phyloP scores from a whole-genome alignment of 2,113 vertebrate species.

The Hemiscyllium ocellatum region DNA sequence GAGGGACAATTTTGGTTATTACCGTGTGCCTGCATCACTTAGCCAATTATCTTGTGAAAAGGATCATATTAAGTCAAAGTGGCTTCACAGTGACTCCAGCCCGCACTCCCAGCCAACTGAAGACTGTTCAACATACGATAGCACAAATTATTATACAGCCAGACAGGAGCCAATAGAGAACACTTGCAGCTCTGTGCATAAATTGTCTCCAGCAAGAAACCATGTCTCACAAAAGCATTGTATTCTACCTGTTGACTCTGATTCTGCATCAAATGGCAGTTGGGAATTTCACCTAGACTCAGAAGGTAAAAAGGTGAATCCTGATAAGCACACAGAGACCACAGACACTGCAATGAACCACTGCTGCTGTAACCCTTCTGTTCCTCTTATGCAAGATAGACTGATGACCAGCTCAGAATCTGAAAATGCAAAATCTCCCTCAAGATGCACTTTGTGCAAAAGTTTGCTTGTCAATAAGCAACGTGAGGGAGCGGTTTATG shows the following conservation, averaged over 20 bases:
- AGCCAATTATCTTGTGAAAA: not conserved
- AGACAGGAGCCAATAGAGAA: not conserved
- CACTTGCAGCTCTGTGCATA: not conserved
- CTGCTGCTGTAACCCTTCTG: constrained; percentile 33
- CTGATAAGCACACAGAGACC: constrained; percentile 40
- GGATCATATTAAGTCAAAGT: accelerated
- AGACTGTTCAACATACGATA: constrained; percentile 4
- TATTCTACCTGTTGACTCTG: not conserved
- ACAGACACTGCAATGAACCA: not conserved
- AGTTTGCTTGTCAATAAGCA: not conserved
- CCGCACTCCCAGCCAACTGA: constrained; percentile 32
- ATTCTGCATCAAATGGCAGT: not conserved
- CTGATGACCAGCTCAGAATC: not conserved
- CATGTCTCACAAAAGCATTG: not conserved
- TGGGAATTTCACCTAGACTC: not conserved
- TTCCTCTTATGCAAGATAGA: not conserved
- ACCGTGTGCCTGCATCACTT: not conserved
- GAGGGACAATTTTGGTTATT: constrained; percentile 43
- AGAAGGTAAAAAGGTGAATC: not conserved
- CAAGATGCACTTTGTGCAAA: not conserved
- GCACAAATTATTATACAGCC: not conserved
- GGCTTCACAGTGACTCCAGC: constrained; percentile 34
- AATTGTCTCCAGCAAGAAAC: not conserved
- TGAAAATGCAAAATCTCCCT: not conserved
- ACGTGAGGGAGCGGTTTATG: not conserved